These are phyloP conservation scores for Zapornia atra DNA, from an alignment of 2,113 vertebrate species.

Conservation along the genomic window DNA sequence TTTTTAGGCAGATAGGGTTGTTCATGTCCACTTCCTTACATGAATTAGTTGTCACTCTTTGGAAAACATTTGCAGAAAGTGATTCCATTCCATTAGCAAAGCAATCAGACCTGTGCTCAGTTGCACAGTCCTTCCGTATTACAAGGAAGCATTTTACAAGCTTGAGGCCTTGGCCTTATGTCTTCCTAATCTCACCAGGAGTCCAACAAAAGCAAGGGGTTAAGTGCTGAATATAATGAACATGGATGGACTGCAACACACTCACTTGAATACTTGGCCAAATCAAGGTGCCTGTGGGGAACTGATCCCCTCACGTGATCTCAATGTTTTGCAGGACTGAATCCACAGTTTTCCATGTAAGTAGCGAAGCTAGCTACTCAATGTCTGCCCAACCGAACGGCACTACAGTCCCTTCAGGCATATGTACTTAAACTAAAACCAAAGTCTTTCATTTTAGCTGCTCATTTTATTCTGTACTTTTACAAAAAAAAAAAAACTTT, in stretches of 20 bases:
- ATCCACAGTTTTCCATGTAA: not conserved
- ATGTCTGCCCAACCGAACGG: not conserved
- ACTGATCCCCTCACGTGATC: not conserved
- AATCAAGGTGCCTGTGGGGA: not conserved
- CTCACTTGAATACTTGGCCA: not conserved
- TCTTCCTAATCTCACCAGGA: not conserved
- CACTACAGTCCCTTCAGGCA: not conserved
- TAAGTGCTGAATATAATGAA: not conserved
- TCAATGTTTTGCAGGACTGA: not conserved
- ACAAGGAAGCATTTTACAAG: not conserved
- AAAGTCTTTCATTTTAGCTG: not conserved
- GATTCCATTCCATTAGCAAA: not conserved
- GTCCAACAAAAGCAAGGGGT: not conserved
- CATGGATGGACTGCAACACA: not conserved
- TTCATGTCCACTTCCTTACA: not conserved
- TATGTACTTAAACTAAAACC: not conserved
- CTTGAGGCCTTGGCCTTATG: not conserved
- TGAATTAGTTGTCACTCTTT: not conserved
- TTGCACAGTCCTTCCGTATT: not conserved
- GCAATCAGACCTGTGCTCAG: not conserved
- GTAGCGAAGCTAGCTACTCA: not conserved
- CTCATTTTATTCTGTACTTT: conserved; percentile 7
- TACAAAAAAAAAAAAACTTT: not conserved
- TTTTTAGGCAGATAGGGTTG: not conserved
- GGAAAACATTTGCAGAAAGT: not conserved